Base-by-base conservation (phyloP, 1,140 invertebrate genomes). In the Drosophila mauritiana region DNA sequence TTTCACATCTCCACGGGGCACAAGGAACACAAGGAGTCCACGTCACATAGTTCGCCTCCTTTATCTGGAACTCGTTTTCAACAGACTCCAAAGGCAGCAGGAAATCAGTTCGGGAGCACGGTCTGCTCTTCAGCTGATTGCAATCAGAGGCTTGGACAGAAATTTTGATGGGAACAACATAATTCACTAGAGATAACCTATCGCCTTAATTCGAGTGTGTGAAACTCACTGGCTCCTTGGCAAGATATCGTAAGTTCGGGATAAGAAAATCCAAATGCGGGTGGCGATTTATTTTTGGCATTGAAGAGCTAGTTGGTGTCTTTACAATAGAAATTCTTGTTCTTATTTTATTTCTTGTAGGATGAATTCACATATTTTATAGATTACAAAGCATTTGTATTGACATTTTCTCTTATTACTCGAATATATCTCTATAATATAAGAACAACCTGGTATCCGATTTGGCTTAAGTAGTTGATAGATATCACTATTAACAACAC, bases 111-210 rank as follows among this genome's bases (percentile, higher is more conserved):
- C 54, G 56, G 58, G 69, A 73, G 75, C 52, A 10, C 15, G 17
- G 51, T 27, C 10, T 20, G 51, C 63, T 69, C 63, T 39, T 17
- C 5, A 49, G 22, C 40, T 34, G 67, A 70, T 70, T 70, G 63
- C 67, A 46, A 70, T 82, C 80, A 45, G 31, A 61, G 80, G 34
- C 43, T 22, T 12, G 43, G 58, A 64, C 59, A 65, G 78, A 80
- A 78, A 68, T 70, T 70, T 83, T 82, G 80, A 82, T 61, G 55
- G 61, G 80, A 43, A 79, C 80, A 82, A 83, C 80, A 82, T 82
- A 82, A 82, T 82, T 82, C 77, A 62, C 65, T 39, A 45, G n/a
- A 75, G 80, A 75, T 82, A 78, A 65, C 15, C 75, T 75, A 83
- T 82, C 58, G 52, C 49, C 25, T 48, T 36, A 3, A 4, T 40